A percentile compares a stretch with the other conserved stretches of the same genome.
phyloP scores from a whole-genome alignment of 2,888 invertebrate genomes.

The Melieria omissa region DNA sequence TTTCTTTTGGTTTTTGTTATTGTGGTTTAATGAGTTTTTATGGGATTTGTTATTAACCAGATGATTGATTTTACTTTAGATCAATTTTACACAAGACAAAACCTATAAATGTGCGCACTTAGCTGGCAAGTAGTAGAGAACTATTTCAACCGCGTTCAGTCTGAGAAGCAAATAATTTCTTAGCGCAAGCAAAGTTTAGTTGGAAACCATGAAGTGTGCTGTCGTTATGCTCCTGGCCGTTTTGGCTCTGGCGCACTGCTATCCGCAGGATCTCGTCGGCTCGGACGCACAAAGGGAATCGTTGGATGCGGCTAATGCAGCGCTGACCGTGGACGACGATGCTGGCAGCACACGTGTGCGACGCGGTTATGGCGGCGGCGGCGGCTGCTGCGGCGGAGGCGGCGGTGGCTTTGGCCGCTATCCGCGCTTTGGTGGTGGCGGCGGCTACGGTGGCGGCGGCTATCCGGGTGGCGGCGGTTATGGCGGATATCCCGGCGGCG shows the following conservation, averaged over 20 bases:
- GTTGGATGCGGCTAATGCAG: conserved; percentile 40
- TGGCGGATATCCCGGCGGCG: conserved; percentile 16
- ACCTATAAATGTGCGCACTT: too few relatives aligned
- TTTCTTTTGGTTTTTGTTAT: too few relatives aligned
- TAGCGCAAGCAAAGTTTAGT: too few relatives aligned
- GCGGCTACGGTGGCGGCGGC: not conserved
- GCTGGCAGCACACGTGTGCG: conserved; percentile 43
- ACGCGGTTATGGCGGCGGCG: conserved; percentile 43
- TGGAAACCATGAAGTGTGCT: too few relatives aligned
- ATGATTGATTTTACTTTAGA: too few relatives aligned
- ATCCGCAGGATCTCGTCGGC: conserved; percentile 6
- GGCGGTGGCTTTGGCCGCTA: conserved; percentile 3
- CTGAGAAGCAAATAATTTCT: too few relatives aligned
- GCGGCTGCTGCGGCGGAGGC: conserved; percentile 9
- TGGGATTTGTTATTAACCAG: too few relatives aligned
- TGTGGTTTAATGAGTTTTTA: too few relatives aligned
- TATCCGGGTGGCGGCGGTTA: conserved; percentile 17
- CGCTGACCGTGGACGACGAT: conserved; percentile 38
- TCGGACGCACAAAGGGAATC: conserved; percentile 23
- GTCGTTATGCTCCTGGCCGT: conserved; percentile 37
- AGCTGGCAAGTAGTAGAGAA: too few relatives aligned
- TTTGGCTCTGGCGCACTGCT: conserved; percentile 37
- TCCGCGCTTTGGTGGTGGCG: conserved; percentile 5
- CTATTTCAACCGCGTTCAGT: too few relatives aligned
- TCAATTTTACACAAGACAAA: too few relatives aligned